A percentile compares a stretch with the other conserved stretches of the same genome.
Evolutionary conservation across 2,888 invertebrate genomes (phyloP).

Genomic region (Ormia ochracea): DNA sequence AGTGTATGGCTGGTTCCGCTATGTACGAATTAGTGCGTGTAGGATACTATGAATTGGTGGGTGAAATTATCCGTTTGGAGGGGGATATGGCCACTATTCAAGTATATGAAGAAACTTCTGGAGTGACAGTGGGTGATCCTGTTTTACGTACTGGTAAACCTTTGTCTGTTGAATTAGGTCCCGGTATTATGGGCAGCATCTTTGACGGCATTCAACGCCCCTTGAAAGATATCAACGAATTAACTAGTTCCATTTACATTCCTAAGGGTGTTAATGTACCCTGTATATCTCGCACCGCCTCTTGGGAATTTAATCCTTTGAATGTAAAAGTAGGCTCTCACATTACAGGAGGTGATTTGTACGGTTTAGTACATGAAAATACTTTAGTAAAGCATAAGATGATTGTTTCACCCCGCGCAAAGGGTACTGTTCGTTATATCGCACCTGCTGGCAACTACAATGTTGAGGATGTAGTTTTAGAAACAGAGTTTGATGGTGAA

Average conservation of each 20-base stretch:
- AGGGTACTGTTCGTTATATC: slow-evolving; percentile 97
- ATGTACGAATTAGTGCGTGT: slow-evolving; percentile 99
- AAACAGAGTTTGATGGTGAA: slow-evolving; percentile 99
- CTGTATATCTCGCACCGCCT: slow-evolving; percentile 85
- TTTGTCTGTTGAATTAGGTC: slow-evolving; percentile 98
- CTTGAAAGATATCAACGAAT: slow-evolving; percentile 94
- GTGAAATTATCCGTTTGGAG: slow-evolving; percentile 99
- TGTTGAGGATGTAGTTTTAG: slow-evolving; percentile 95
- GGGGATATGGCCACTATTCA: slow-evolving; percentile 99
- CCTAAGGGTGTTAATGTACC: slow-evolving; percentile 99
- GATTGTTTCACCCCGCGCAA: slow-evolving; percentile 94
- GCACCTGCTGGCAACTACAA: slow-evolving; percentile 96
- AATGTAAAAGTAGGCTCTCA: slow-evolving; percentile 95
- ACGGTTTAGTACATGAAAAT: slow-evolving; percentile 97
- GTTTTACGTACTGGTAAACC: slow-evolving; percentile 99
- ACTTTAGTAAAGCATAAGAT: slow-evolving; percentile 98
- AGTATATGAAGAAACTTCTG: slow-evolving; percentile 97
- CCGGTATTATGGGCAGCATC: slow-evolving; percentile 99
- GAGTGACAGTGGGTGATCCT: slow-evolving; percentile 99
- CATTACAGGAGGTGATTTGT: slow-evolving; percentile 98
- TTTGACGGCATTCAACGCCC: slow-evolving; percentile 99
- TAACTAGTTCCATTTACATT: slow-evolving; percentile 98
- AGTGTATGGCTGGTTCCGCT: slow-evolving; percentile 99
- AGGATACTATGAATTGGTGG: slow-evolving; percentile 97
- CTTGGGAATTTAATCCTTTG: slow-evolving; percentile 95